Base-by-base conservation (phyloP, 2,113 vertebrate species). In the Prionailurus bengalensis region DNA sequence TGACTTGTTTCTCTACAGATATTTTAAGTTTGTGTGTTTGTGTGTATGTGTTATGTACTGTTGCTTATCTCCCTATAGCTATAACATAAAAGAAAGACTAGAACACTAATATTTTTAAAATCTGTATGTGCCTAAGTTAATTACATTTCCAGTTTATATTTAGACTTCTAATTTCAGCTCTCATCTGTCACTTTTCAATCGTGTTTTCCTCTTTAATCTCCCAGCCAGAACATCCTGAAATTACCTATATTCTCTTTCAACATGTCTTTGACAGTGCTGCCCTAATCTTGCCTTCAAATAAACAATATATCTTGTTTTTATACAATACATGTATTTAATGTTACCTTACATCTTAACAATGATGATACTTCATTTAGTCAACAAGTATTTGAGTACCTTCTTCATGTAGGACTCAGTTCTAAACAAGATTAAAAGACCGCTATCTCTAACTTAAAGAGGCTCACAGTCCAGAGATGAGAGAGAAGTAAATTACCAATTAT, bases 341-440 rank as follows among this genome's bases (percentile, higher is more conserved):
- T 70, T 94, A 8, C 63, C 27, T 21, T 83, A 4, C 16, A 48
- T 48, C 87, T 93, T 84, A 90, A 51, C 39, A 68, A 1, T 73
- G n/a, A 81, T 92, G 61, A 33, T 74, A 92, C 53, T 82, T 96
- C 55, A 68, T 87, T 94, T 88, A 88, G 39, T 95, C 55, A 91
- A 9, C 66, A 82, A 51, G 16, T 91, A 58, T 85, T 89, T 97
- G 65, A 93, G 33, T 90, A 53, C 11, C 19, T 97, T 78, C 42
- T 58, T 4, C 36, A 42, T 29, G 19, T 23, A 89, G 25, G 39
- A 85, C 48, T 89, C 55, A 19, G 4, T 91, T 92, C 39, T 74
- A 91, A 79, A 65, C 12, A 89, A 10, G 15, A 31, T 63, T 93
- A 83, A 96, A 95, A 91, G 53, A 88, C 39, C 45, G 31, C 73